Evolutionary conservation across 2,888 invertebrate species (phyloP).

Genomic region (Dicycla oo): DNA sequence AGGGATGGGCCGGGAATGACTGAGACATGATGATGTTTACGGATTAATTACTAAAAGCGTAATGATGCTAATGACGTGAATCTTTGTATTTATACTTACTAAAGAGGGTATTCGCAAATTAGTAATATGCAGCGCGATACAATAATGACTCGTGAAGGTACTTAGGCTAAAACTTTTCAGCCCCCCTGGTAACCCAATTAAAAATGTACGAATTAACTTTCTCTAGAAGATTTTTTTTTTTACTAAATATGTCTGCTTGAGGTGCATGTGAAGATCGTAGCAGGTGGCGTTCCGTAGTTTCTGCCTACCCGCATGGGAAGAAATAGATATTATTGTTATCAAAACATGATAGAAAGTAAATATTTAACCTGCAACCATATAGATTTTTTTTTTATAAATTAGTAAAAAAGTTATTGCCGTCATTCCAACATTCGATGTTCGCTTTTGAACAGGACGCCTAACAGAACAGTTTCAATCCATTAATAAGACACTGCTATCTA

Average conservation of each 20-base stretch:
- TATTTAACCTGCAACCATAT: background rate
- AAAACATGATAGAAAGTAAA: background rate
- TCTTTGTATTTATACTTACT: too few relatives aligned
- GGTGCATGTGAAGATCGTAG: background rate
- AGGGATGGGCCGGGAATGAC: too few relatives aligned
- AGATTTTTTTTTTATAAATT: background rate
- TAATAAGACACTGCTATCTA: background rate
- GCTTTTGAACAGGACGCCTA: background rate
- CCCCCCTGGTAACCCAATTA: background rate
- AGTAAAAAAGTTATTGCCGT: background rate
- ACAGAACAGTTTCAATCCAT: background rate
- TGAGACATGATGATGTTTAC: too few relatives aligned
- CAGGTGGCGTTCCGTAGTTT: background rate
- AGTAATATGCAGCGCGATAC: too few relatives aligned
- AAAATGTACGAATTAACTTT: background rate
- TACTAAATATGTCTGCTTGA: background rate
- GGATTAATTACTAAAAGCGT: too few relatives aligned
- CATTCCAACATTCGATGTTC: background rate
- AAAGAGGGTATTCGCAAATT: too few relatives aligned
- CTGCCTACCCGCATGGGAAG: background rate
- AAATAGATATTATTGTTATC: background rate
- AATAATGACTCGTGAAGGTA: too few relatives aligned
- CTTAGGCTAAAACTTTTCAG: too few relatives aligned
- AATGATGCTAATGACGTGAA: too few relatives aligned
- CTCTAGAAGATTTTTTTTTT: background rate